phyloP scores from a whole-genome alignment of 1,140 invertebrate species.

The Globodera rostochiensis region DNA sequence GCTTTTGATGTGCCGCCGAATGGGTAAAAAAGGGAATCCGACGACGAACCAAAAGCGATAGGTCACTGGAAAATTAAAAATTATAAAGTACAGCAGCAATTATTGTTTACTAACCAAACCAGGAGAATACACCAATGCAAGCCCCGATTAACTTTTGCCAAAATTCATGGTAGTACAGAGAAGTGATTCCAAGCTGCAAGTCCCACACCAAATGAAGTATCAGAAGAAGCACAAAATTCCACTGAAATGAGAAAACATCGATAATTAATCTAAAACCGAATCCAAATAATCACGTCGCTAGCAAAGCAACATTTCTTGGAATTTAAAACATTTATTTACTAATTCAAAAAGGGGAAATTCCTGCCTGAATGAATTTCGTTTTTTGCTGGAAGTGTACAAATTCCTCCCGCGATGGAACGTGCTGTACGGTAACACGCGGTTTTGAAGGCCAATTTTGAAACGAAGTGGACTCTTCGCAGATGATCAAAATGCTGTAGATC shows the following conservation, averaged over 20 bases:
- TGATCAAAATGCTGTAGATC: slow-evolving; percentile 57
- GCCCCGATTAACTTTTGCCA: slow-evolving; percentile 31
- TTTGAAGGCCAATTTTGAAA: slow-evolving; percentile 51
- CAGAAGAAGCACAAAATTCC: slow-evolving; percentile 20
- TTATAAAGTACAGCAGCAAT: neutral
- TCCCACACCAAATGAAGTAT: slow-evolving; percentile 28
- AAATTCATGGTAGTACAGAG: slow-evolving; percentile 28
- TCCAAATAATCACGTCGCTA: too few relatives aligned
- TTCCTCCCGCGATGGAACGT: slow-evolving; percentile 12
- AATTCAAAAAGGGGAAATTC: neutral
- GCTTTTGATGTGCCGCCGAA: slow-evolving; percentile 29
- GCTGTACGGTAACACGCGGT: slow-evolving; percentile 11
- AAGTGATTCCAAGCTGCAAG: slow-evolving; percentile 27
- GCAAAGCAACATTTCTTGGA: too few relatives aligned
- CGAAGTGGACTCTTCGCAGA: slow-evolving; percentile 60
- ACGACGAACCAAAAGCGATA: slow-evolving; percentile 31
- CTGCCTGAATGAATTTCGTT: slow-evolving; percentile 78
- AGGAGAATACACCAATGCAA: slow-evolving; percentile 21
- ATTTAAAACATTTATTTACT: neutral
- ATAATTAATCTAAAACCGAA: too few relatives aligned
- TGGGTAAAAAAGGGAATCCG: slow-evolving; percentile 30
- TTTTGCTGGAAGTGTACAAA: slow-evolving; percentile 67
- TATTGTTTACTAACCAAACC: slow-evolving; percentile 4
- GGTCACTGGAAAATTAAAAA: slow-evolving; percentile 10
- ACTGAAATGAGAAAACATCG: slow-evolving; percentile 21